Conservation (phyloP, 2,113 vertebrate genomes). For the Pantherophis guttatus region DNA sequence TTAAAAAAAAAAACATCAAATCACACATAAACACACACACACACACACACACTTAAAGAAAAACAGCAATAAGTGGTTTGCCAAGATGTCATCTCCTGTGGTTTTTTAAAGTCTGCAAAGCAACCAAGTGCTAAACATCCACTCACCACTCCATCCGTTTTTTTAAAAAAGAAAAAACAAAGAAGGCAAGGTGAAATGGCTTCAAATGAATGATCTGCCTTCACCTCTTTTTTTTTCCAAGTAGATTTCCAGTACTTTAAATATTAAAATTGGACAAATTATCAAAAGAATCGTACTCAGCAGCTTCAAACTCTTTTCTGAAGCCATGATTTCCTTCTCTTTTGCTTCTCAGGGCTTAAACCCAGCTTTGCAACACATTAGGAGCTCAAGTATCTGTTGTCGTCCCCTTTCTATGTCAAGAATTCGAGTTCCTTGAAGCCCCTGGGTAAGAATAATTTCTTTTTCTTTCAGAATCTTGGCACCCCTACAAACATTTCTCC, state of each 20-base stretch:
- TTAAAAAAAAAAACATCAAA: not conserved
- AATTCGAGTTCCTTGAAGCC: constrained; percentile 52
- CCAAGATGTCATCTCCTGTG: constrained; percentile 24
- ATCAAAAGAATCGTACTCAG: constrained; percentile 76
- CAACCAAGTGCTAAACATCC: constrained; percentile 27
- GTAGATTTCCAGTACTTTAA: constrained; percentile 73
- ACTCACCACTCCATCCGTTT: constrained; percentile 26
- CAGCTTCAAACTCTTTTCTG: constrained; percentile 59
- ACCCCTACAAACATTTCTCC: not conserved
- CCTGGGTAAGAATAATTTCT: not conserved
- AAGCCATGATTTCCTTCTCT: constrained; percentile 71
- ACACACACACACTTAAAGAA: not conserved
- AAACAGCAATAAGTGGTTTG: constrained; percentile 38
- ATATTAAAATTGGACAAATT: constrained; percentile 76
- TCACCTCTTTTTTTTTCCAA: constrained; percentile 60
- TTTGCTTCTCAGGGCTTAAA: constrained; percentile 61
- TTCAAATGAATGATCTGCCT: constrained; percentile 61
- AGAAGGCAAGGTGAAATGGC: constrained; percentile 33
- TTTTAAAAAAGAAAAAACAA: not conserved
- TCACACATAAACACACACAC: not conserved
- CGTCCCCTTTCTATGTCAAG: constrained; percentile 45
- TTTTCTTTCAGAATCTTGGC: not conserved
- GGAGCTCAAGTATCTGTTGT: constrained; percentile 52
- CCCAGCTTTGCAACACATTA: constrained; percentile 55
- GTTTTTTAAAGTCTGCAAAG: constrained; percentile 29